Conservation (phyloP, 2,113 vertebrate species). For the Synodontis membranacea region DNA sequence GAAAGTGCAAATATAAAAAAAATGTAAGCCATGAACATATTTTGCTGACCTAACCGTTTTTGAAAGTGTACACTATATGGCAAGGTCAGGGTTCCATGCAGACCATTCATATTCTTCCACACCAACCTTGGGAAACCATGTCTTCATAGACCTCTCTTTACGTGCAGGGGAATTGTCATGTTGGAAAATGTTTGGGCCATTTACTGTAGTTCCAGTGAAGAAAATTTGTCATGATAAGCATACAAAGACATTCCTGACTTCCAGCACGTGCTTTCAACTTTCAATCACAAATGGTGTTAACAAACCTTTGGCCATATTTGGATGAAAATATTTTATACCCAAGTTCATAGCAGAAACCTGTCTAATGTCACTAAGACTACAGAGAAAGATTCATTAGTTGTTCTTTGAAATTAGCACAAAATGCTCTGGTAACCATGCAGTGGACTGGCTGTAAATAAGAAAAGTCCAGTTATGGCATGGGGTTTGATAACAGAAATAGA, state of each 20-base stretch:
- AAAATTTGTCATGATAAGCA: too few species aligned
- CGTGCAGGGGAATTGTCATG: neutral
- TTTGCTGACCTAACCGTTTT: neutral
- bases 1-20: neutral
- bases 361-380: too few species aligned
- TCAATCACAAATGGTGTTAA: neutral
- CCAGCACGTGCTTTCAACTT: neutral
- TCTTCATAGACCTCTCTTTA: neutral
- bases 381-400: too few species aligned
- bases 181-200: neutral
- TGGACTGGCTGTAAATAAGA: too few species aligned
- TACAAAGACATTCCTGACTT: too few species aligned
- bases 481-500: too few species aligned
- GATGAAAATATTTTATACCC: neutral
- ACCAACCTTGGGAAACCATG: neutral
- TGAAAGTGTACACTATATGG: neutral
- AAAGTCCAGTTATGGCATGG: too few species aligned
- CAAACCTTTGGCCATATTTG: neutral
- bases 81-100: neutral
- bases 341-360: neutral
- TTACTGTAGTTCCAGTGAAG: neutral
- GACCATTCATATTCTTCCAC: neutral
- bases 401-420: too few species aligned
- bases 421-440: too few species aligned
- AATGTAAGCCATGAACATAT: neutral